Base-by-base conservation (phyloP, 2,797 vertebrate species). In the Muscicapa comitata region DNA sequence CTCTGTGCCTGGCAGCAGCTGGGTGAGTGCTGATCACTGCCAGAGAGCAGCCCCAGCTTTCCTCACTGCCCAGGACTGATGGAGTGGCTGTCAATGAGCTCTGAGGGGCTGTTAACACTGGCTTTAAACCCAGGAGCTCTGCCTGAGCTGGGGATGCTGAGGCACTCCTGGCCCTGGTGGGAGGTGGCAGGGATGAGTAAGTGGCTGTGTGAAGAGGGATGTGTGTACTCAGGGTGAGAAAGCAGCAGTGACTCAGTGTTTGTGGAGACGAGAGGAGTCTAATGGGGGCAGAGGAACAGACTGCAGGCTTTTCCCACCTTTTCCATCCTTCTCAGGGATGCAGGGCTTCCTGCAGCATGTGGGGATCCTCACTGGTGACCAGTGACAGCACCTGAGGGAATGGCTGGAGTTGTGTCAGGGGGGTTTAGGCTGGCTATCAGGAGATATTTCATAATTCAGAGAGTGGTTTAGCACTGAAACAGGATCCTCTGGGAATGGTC, bases 111-210 rank as follows among this genome's bases (percentile, higher is more conserved):
- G 74, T 94, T 94, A 85, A 72, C 23, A 20, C 59, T 68, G 72
- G 40, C 66, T 93, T 73, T 55, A 88, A 86, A 42, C 11, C 37
- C 68, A 21, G 57, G 48, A 87, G 72, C 72, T 89, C 67, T 35
- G 35, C 35, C 35, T 71, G 53, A 55, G 38, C 55, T 3, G 3
- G 63, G 67, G 83, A 68, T 50, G 67, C 74, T 76, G 74, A 79
- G 55, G 67, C 65, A 11, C 51, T 81, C 5, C 35, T 92, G 86
- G 57, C 31, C 63, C 68, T 73, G 43, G 62, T 94, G 88, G 91
- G 90, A 93, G 88, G 79, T 33, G 89, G 66, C 73, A 75, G 72
- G 71, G 65, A 82, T 91, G 93, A 93, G 63, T 94, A 91, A 95
- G 90, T 61, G 82, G 28, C 65, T 74, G 45, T 1, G 0, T 3